phyloP scores from a whole-genome alignment of 2,113 vertebrate species.

The Tychaedon coryphoeus region DNA sequence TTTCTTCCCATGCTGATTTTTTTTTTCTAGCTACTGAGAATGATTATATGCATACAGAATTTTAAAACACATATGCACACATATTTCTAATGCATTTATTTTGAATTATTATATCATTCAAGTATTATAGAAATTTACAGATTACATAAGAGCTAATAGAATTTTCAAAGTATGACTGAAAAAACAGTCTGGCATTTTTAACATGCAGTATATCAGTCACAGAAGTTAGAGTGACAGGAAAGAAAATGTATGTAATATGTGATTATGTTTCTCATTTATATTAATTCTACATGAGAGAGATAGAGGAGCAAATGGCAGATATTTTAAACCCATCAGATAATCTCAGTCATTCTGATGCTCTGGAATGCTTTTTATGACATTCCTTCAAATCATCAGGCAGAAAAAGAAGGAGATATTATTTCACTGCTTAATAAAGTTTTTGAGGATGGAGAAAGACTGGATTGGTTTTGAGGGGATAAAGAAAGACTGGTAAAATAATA shows the following conservation, averaged over 20 bases:
- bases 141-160: not conserved
- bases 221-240: not conserved
- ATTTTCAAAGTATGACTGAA: not conserved
- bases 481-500: not conserved
- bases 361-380: not conserved
- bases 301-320: not conserved
- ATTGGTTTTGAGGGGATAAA: not conserved
- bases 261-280: not conserved
- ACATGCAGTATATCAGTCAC: not conserved
- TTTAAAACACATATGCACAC: not conserved
- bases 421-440: not conserved
- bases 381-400: not conserved
- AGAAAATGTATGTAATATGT: not conserved
- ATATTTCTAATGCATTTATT: not conserved
- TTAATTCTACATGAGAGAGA: not conserved
- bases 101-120: not conserved
- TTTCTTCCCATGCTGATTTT: not conserved
- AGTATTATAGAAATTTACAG: not conserved
- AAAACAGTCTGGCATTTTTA: not conserved
- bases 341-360: not conserved
- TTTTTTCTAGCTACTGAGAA: rapidly evolving
- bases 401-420: not conserved
- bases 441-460: not conserved
- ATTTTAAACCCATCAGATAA: not conserved
- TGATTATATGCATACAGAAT: not conserved